Conservation (phyloP, 2,797 vertebrate genomes). For the Sphenodon punctatus region DNA sequence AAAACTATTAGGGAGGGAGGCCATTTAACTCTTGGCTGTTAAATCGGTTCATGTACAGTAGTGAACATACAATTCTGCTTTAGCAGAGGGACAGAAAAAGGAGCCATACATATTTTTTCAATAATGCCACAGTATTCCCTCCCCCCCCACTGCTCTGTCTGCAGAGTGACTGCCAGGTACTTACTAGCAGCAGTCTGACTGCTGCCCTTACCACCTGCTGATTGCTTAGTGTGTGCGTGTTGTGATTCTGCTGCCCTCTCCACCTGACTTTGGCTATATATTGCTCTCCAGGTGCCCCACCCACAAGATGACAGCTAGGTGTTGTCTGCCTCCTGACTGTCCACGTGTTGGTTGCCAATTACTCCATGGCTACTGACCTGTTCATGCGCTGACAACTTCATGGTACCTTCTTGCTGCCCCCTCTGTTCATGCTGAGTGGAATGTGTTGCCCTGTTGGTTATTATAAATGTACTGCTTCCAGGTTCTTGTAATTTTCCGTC, state of each 20-base stretch:
- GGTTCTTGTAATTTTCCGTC: no score
- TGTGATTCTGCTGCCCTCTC: neutral
- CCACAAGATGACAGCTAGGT: neutral
- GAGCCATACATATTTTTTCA: neutral
- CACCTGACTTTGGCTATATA: slow-evolving; percentile 35
- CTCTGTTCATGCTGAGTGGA: neutral
- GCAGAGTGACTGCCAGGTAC: neutral
- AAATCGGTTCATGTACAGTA: neutral
- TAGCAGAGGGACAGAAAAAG: neutral
- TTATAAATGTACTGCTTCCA: neutral
- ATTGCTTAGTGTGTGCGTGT: neutral
- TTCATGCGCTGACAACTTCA: neutral
- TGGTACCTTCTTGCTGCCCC: neutral
- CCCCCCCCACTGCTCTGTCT: neutral
- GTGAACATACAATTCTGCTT: neutral
- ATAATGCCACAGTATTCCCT: neutral
- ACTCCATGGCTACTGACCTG: neutral
- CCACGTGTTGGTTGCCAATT: neutral
- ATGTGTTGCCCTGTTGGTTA: slow-evolving; percentile 17
- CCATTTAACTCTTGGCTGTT: neutral
- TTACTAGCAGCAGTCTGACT: neutral
- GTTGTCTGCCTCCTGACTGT: neutral
- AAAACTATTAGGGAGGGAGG: fast-evolving
- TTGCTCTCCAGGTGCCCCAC: slow-evolving; percentile 9
- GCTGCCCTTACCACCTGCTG: neutral